Evolutionary conservation across 2,888 invertebrate species (phyloP), one percentile per base, ranked within the genome.

Genomic region (Iselma pallidipennis): DNA sequence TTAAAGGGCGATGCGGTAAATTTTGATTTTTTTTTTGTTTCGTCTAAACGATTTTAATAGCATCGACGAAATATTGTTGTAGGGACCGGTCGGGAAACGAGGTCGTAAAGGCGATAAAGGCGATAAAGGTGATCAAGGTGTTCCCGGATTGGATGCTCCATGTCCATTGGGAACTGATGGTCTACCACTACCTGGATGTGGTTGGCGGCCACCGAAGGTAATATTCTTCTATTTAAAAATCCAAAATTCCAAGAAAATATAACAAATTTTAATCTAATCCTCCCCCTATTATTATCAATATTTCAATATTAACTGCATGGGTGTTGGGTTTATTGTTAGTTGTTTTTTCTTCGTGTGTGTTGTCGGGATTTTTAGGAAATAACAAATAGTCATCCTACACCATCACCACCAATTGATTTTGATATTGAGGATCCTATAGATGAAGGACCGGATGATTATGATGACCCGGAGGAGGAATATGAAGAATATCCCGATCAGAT

Each of bases 121-220:
- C 42, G 91, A 92, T 77, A 94, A 94, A 83, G 97, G 97, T 59
- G 96, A 96, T 77, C 94, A 95, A 86, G 98, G 98, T 71, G 96
- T 96, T 70, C 98, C 97, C 31, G 98, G 98, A 33, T 85, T 98
- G 75, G 98, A 98, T 84, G 98, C 98, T 49, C 98, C 98, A n/a
- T 98, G 98, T 85, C 98, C 98, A 68, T 85, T 97, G 61, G 98
- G 96, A 59, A 89, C 92, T 54, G 97, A 98, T 83, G 98, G 98
- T 65, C 86, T 98, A 76, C 98, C 98, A 66, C 84, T 98, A 76
- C 95, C 96, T 56, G 97, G 96, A 75, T 98, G 98, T 83, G 96
- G 95, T 74, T 96, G 95, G 95, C 86, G 93, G 82, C 91, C 94
- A 73, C 89, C 90, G 74, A 92, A 93, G 89, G 93, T 93, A 88